Conservation (phyloP, 2,113 vertebrate genomes). For the Brevimyrus niger region DNA sequence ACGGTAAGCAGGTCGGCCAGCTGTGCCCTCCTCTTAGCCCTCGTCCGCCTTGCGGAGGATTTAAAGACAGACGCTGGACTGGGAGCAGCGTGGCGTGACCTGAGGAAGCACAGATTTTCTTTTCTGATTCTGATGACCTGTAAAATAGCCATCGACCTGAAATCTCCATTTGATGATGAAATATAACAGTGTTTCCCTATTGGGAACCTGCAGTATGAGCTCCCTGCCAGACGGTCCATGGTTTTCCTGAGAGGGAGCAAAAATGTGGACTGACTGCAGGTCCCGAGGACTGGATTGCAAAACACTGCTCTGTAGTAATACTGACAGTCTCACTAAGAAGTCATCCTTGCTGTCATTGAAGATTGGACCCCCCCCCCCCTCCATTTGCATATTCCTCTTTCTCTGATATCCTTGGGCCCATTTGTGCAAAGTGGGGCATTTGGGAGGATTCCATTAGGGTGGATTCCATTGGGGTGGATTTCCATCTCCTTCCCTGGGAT, state of each 20-base stretch:
- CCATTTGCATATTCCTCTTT: neutral
- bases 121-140: neutral
- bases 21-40: constrained; percentile 32
- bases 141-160: neutral
- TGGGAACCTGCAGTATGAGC: neutral
- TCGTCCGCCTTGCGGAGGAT: neutral
- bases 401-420: neutral
- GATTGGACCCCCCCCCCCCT: neutral
- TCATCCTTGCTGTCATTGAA: neutral
- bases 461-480: neutral
- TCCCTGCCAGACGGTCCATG: neutral
- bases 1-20: constrained; percentile 51
- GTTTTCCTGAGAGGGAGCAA: neutral
- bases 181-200: neutral
- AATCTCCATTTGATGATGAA: neutral
- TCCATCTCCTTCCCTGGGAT: neutral
- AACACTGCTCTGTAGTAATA: neutral
- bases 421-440: neutral
- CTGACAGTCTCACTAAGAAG: neutral
- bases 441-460: neutral
- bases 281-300: neutral
- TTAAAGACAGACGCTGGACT: neutral
- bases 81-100: neutral
- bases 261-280: neutral
- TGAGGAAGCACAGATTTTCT: neutral